These are phyloP conservation scores for Axea sp. DNA, from an alignment of 2,888 invertebrate genomes.

Conservation along the genomic window DNA sequence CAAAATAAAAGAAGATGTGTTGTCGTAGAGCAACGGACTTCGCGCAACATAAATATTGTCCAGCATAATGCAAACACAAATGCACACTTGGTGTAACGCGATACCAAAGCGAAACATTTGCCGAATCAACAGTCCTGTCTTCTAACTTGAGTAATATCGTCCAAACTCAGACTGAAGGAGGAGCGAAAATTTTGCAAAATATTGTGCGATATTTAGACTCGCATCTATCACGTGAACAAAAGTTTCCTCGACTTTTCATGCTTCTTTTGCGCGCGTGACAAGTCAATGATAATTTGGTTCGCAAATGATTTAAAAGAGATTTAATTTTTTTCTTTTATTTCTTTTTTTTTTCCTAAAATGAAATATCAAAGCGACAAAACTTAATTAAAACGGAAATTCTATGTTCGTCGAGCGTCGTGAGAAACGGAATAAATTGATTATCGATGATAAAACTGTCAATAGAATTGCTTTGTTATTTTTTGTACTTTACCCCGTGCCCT, in stretches of 20 bases:
- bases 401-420: no score
- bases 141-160: conserved; percentile 27
- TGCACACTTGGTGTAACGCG: conserved; percentile 9
- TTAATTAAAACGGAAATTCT: no score
- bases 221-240: conserved; percentile 15
- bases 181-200: conserved; percentile 4
- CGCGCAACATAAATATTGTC: conserved; percentile 25
- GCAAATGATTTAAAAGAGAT: conserved; percentile 11
- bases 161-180: conserved; percentile 4
- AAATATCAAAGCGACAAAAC: no score
- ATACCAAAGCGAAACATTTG: conserved; percentile 24
- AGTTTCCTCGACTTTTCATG: neutral
- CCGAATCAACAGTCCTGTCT: conserved; percentile 28
- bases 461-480: no score
- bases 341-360: no score
- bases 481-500: no score
- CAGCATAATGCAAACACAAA: conserved; percentile 21
- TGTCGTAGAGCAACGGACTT: conserved; percentile 10
- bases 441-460: no score
- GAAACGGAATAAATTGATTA: no score
- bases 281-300: conserved; percentile 34
- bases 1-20: conserved; percentile 11
- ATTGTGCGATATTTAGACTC: conserved; percentile 16
- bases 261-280: conserved; percentile 2
- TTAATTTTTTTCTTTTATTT: no score